Evolutionary conservation across 2,888 invertebrate genomes (phyloP), one percentile per base, ranked within the genome.

Genomic region (Metalampra italica): DNA sequence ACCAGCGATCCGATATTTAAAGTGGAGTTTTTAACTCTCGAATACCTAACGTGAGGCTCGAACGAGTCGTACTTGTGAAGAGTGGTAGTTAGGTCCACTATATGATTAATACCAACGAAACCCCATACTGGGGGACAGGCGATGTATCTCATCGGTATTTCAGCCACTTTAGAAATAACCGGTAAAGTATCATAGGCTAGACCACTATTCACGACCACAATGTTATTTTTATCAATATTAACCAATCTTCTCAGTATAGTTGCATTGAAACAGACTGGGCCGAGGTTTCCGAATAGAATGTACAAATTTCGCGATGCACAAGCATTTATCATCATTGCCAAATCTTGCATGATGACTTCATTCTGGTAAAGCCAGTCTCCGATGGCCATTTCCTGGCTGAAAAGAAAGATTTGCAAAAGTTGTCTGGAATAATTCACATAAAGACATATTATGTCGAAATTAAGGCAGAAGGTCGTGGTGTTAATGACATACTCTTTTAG

Each of bases 41-140:
- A 58, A 42, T 87, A 90, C 66, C 91, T 83, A 46, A 68, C 69
- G 57, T 89, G 90, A 0, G 92, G 91, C 53, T 83, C 71, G 62
- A 89, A 90, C 37, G 85, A 70, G 55, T 91, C 78, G 51, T 89
- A 90, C 62, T 82, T 87, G 59, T 91, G 90, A 44, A 91, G 62
- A n/a, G 90, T 90, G 39, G 87, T 90, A 49, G 72, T 75, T 12
- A 91, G 66, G 66, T 92, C 92, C 7, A 92, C 82, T 48, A 91
- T 82, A 34, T 90, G 85, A 60, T 90, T 91, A 15, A 91, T 68
- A 11, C 92, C 92, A 29, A 91, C 78, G 57, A 91, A 92, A 8
- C 93, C 93, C 92, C 92, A 93, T 5, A 93, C 92, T 30, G 92
- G 92, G 8, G 92, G 91, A 48, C 91, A 91, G 62, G 89, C 88